phyloP scores from a whole-genome alignment of 1,140 invertebrate species.

The Ips nitidus region DNA sequence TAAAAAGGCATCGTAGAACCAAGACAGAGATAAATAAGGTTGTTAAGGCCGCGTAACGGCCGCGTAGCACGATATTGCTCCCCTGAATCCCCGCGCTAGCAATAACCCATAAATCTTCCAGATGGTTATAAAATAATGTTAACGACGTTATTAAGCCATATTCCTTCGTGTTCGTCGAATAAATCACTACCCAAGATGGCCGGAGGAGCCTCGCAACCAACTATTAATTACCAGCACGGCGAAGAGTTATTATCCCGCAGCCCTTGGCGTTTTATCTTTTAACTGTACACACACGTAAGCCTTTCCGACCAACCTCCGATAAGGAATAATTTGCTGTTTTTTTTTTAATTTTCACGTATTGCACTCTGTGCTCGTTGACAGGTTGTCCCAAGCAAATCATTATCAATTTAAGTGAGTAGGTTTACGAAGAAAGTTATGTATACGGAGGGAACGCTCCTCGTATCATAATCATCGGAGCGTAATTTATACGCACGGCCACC shows the following conservation, averaged over 20 bases:
- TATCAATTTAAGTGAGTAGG: too few relatives aligned
- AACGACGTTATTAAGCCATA: constrained; percentile 24
- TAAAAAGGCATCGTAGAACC: too few relatives aligned
- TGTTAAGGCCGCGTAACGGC: constrained; percentile 14
- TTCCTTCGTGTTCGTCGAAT: constrained; percentile 18
- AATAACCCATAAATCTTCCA: constrained; percentile 17
- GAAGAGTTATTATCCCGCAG: constrained; percentile 13
- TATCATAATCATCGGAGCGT: too few relatives aligned
- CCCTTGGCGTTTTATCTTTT: constrained; percentile 1
- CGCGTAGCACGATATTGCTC: constrained; percentile 12
- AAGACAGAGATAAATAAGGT: constrained; percentile 15
- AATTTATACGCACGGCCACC: constrained; percentile 28
- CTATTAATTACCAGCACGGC: constrained; percentile 16
- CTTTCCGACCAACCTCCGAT: too few relatives aligned
- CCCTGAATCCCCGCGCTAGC: constrained; percentile 9
- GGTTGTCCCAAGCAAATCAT: too few relatives aligned
- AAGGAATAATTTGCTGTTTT: too few relatives aligned
- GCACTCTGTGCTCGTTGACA: too few relatives aligned
- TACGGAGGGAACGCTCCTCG: too few relatives aligned
- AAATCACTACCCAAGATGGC: constrained; percentile 11
- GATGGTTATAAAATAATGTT: constrained; percentile 24
- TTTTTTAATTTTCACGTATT: too few relatives aligned
- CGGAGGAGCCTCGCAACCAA: constrained; percentile 10
- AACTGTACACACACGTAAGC: too few relatives aligned
- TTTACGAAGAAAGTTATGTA: too few relatives aligned